phyloP scores from a whole-genome alignment of 2,888 invertebrate genomes.

The Exephanes ischioxanthus region DNA sequence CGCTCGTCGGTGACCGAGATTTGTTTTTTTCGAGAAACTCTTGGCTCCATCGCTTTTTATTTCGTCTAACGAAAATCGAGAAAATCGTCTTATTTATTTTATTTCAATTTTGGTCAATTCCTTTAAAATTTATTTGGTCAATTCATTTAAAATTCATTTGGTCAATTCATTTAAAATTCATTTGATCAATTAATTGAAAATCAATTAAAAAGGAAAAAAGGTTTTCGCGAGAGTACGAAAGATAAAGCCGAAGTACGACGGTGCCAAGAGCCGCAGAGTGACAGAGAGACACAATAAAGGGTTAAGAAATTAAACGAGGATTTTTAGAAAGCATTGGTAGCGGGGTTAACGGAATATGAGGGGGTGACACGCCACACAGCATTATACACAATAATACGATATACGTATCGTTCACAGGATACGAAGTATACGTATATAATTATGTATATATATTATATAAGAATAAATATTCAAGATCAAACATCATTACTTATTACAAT shows the following conservation, averaged over 20 bases:
- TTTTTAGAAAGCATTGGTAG: slow-evolving; percentile 60
- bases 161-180: too few relatives aligned
- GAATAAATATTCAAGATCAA: slow-evolving; percentile 63
- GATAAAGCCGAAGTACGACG: slow-evolving; percentile 23
- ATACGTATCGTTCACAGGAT: slow-evolving; percentile 51
- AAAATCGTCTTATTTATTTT: neutral
- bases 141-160: too few relatives aligned
- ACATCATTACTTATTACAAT: slow-evolving; percentile 72
- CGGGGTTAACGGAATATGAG: slow-evolving; percentile 63
- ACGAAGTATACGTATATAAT: slow-evolving; percentile 50
- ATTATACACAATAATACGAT: slow-evolving; percentile 59
- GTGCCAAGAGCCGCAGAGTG: slow-evolving; percentile 34
- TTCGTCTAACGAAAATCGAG: neutral
- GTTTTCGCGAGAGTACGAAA: neutral
- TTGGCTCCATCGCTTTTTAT: slow-evolving; percentile 38
- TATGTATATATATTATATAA: slow-evolving; percentile 48
- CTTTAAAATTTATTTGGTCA: too few relatives aligned
- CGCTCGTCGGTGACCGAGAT: slow-evolving; percentile 4
- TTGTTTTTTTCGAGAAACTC: slow-evolving; percentile 12
- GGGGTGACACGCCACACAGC: slow-evolving; percentile 69
- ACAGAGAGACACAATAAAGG: slow-evolving; percentile 65
- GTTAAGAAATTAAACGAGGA: slow-evolving; percentile 65
- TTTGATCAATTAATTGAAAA: too few relatives aligned
- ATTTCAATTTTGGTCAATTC: neutral
- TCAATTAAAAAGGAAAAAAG: neutral